Evolutionary conservation across 2,113 vertebrate species (phyloP).

Genomic region (Pterocles gutturalis): DNA sequence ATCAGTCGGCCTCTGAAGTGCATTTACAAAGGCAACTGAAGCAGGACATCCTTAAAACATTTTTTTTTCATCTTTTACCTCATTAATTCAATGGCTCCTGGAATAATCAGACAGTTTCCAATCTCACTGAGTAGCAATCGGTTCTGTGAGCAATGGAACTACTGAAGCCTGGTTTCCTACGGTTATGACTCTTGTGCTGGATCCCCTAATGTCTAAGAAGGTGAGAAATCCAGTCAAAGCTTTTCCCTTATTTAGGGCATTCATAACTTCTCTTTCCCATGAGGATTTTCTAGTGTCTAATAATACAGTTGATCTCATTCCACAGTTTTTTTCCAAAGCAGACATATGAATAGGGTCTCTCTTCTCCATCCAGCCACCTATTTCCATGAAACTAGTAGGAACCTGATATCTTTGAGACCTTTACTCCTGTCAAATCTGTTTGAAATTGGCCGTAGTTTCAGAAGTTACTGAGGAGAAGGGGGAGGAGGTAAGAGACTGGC

Average conservation of each 20-base stretch:
- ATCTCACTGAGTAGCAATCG: neutral
- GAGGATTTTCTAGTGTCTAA: slow-evolving; percentile 60
- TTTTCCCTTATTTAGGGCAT: slow-evolving; percentile 40
- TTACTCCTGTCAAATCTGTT: slow-evolving; percentile 64
- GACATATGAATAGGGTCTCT: slow-evolving; percentile 67
- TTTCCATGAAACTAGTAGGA: slow-evolving; percentile 56
- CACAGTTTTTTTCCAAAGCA: slow-evolving; percentile 43
- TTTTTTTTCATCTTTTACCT: neutral
- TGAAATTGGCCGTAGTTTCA: slow-evolving; percentile 61
- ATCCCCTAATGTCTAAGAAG: slow-evolving; percentile 35
- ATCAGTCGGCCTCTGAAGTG: neutral
- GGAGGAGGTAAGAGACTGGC: slow-evolving; percentile 8
- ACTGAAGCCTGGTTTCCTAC: slow-evolving; percentile 48
- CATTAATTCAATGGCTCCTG: neutral
- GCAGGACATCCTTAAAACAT: neutral
- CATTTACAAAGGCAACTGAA: slow-evolving; percentile 2
- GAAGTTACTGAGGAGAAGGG: neutral
- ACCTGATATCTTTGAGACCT: slow-evolving; percentile 62
- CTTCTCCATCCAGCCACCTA: slow-evolving; percentile 56
- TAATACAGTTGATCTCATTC: slow-evolving; percentile 63
- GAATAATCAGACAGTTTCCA: neutral
- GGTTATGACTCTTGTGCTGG: slow-evolving; percentile 6
- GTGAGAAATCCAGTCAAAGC: slow-evolving; percentile 53
- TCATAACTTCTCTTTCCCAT: slow-evolving; percentile 44
- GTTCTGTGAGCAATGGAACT: slow-evolving; percentile 55